Evolutionary conservation across 1,140 invertebrate species (phyloP), one percentile per base, ranked within the genome.

Genomic region (Geopemphigus sp.): DNA sequence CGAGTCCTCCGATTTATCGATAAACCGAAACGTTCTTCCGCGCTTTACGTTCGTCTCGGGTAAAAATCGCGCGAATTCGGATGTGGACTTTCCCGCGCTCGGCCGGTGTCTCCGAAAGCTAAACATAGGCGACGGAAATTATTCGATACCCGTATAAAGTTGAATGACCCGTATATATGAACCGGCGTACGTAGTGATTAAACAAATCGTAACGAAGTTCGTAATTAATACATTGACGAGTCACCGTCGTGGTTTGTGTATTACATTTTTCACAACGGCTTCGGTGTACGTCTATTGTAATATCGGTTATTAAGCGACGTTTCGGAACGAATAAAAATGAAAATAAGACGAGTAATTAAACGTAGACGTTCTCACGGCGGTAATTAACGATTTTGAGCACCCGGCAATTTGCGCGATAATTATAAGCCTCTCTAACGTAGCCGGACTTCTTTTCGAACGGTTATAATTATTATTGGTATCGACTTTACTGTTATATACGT

Each of bases 281-380:
- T 78, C 39, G 22, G 74, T 63, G n/a, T 26, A 17, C 26, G 26
- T 63, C 50, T 63, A 39, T 63, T 10, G 32, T 78, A 59, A 61
- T 78, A 78, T 78, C 74, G 74, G 74, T 78, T 78, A 78, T 78
- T 78, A 76, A 24, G 45, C 39, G 29, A 50, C 57, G 74, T 63
- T 50, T 78, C 17, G n/a, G 54, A 29, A 17, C 29, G 74, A 19
- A 47, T n/a, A n/a, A 26, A 78, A 47, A 24, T 47, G 14, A 39
- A 39, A 61, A 78, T 76, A 45, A 14, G 26, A 78, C 74, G 56
- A 78, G 74, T 78, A 78, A 78, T 78, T 78, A 78, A 78, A 57
- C 72, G 26, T 4, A 54, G 54, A 45, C 17, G 22, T 76, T 59
- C 72, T 39, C 56, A 47, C 32, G 24, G 24, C 6, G 50, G 32